Evolutionary conservation across 2,888 invertebrate genomes (phyloP), one percentile per base, ranked within the genome.

Genomic region (Heterodera filipjevi): DNA sequence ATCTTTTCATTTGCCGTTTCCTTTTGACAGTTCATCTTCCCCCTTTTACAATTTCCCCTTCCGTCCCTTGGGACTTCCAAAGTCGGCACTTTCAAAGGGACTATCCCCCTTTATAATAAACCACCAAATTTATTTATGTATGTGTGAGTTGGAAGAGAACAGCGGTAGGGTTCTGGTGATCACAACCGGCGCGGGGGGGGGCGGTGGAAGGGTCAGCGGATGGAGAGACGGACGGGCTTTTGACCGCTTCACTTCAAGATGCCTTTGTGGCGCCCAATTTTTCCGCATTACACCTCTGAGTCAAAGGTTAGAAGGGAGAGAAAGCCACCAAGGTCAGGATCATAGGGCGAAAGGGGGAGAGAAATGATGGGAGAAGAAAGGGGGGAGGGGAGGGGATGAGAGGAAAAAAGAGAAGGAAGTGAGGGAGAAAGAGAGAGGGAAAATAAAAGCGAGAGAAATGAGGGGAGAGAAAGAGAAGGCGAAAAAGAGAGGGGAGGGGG

Each of bases 221-320:
- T 22, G 32, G 22, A 19, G 32, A 19, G 59, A 19, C 32, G 59
- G 59, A 14, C 64, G 35, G n/a, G 27, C 30, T 71, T 71, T 73
- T 73, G 73, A 73, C 49, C 46, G 35, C 49, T 72, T n/a, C 39
- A 35, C 33, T 33, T 49, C 32, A 44, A 73, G 49, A 22, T 19
- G 5, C 75, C 66, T 75, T 75, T 75, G 66, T 22, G 68, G 44
- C 68, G 49, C 66, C 44, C 68, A 66, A 75, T 75, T 59, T 75
- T 75, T 75, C 75, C 75, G 66, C 59, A 75, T 75, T 75, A 75
- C 75, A 75, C 75, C 75, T 75, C 66, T 44, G 53, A 64, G 64
- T 27, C 75, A 68, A 35, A 68, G 35, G 68, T 35, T 35, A 68
- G 10, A 30, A 39, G 39, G 6, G 66, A 27, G 33, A 19, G 72